Evolutionary conservation across 2,888 invertebrate species (phyloP), one percentile per base, ranked within the genome.

Genomic region (Amphimallon solstitiale): DNA sequence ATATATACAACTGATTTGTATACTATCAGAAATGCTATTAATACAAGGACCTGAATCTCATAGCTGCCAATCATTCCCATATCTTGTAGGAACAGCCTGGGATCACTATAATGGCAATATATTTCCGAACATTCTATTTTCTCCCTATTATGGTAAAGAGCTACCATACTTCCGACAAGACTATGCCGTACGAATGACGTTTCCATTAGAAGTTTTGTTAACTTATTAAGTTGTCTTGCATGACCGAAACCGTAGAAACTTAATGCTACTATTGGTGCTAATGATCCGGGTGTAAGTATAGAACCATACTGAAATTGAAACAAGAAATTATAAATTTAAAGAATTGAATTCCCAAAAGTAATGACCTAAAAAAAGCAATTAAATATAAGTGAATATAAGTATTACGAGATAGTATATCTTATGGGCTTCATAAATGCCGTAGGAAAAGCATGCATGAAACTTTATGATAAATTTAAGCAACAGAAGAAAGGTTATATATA

Each of bases 31-130:
- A 59, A 59, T 15, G 10, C 40, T 14, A 59, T 6, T 1, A 59
- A 34, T 1, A 15, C 43, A 1, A 10, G 0, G n/a, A 59, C 10
- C 43, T 59, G 56, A 14, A 59, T 17, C 9, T 43, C 43, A n/a
- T 59, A 59, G n/a, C 15, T 17, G 2, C 56, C 56, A 23, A 15
- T 43, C 56, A 59, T 15, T 34, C 56, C 56, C 56, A 59, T 59
- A 59, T 59, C 56, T 23, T 14, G 9, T 14, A 29, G 15, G 15
- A 59, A 59, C 10, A 43, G 1, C 29, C 43, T 34, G 10, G 56
- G 43, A 7, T 59, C 56, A 15, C 10, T 43, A 14, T 59, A 59
- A 15, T 59, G 56, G 29, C 56, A 59, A n/a, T 59, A 59, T 3
- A 59, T 29, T 9, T 43, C 56, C 9, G 56, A 59, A 15, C 56